Base-by-base conservation (phyloP, 2,113 vertebrate species). In the Sorex fumeus region DNA sequence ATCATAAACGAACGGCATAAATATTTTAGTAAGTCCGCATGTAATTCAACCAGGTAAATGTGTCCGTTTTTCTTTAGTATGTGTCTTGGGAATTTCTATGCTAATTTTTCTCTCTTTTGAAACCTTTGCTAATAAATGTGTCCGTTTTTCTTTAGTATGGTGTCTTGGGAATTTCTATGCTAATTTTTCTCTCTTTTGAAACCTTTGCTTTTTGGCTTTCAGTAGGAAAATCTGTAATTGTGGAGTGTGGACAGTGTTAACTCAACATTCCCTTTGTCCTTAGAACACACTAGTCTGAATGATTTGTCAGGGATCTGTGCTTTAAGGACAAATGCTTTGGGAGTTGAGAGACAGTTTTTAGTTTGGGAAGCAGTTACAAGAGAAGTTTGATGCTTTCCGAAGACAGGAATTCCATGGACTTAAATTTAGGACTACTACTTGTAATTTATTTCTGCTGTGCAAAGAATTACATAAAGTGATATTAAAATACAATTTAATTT, bases 311-410 rank as follows among this genome's bases (percentile, higher is more conserved):
- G 71, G 45, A 91, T 93, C 67, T 91, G 78, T 84, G 81, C 28
- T 74, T 23, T 7, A 28, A 81, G 36, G 82, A 83, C 47, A 43
- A 23, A 40, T 43, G 36, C 36, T 69, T 67, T 60, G 34, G 74
- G 70, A 57, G 32, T 80, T 69, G 79, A 86, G 82, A 87, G 95
- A 87, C 57, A 91, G 84, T 30, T 92, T 91, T 79, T n/a, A 53
- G 1, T 34, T 67, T 75, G 95, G 85, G 87, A 91, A 95, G 84
- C 62, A 34, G 72, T 93, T 90, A 91, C 86, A 69, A 84, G 64
- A 79, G 69, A 92, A 72, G 77, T 75, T 80, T 82, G 91, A 92
- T 75, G 40, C 32, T 87, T 27, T 92, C 89, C 84, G 94, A 80
- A 75, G 90, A 70, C 69, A 91, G 87, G 77, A 77, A 66, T 57